Evolutionary conservation across 2,888 invertebrate genomes (phyloP), one percentile per base, ranked within the genome.

Genomic region (Scaptomyza flava): DNA sequence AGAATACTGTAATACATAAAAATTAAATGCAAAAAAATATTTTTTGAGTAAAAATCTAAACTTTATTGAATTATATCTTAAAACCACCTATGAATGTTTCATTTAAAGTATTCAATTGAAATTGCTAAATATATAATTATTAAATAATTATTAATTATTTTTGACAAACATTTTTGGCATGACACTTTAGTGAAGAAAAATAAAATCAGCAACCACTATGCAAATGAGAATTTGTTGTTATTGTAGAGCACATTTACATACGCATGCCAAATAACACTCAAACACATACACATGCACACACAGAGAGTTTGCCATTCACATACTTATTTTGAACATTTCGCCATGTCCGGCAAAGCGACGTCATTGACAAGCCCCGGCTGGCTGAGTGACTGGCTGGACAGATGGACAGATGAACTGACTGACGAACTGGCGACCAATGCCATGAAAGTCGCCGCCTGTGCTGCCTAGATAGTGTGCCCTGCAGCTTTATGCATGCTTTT

Each of bases 321-420:
- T 82, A 76, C 82, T 77, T 83, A 86, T 86, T 86, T 86, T 71
- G 88, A 77, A 76, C 77, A 80, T 79, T 79, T 82, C 73, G 87
- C 81, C 71, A 86, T 82, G 86, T 78, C 74, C 83, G 69, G 73
- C 71, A 66, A 65, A 82, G 65, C 70, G 60, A 81, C 85, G 81
- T 85, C 72, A 87, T 77, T 81, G 82, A 81, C 85, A 84, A 87
- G 81, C 85, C 63, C 74, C 63, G 74, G 72, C 78, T 73, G 76
- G 62, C 75, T 72, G 74, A 81, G 69, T 68, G 77, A 65, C 60
- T 74, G 74, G 46, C 65, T 64, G 74, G 64, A 64, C 54, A 34
- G 62, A 12, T 46, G 30, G 61, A 68, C 52, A 7, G 48, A 52
- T 31, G 23, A 64, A 47, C 59, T 36, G 74, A 60, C 52, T 48